These are phyloP conservation scores for Drosophila jambulina DNA, from an alignment of 1,140 invertebrate genomes.

Conservation along the genomic window DNA sequence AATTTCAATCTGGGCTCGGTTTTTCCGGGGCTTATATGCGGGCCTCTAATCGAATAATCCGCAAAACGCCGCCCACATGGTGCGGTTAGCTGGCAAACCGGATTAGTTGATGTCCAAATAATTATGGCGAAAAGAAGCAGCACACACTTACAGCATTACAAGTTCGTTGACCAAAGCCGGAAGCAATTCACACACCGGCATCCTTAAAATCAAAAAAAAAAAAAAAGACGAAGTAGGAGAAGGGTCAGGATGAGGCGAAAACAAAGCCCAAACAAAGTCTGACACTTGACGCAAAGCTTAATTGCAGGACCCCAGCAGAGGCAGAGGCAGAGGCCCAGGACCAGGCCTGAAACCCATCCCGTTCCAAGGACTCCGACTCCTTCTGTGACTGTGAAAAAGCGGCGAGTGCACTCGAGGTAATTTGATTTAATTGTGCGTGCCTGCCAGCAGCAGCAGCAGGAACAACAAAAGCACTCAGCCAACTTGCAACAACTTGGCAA, in stretches of 20 bases:
- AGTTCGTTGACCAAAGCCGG: constrained; percentile 69
- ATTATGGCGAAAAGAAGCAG: constrained; percentile 2
- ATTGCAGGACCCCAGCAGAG: constrained; percentile 49
- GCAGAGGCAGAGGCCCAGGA: not conserved
- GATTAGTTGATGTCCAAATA: constrained; percentile 19
- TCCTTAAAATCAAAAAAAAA: constrained; percentile 4
- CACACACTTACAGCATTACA: constrained; percentile 2
- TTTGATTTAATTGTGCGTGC: constrained; percentile 83
- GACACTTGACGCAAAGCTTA: constrained; percentile 70
- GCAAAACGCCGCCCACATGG: constrained; percentile 7
- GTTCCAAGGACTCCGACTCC: not conserved
- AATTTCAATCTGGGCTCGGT: constrained; percentile 14
- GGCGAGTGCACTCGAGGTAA: constrained; percentile 79
- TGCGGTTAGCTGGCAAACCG: constrained; percentile 15
- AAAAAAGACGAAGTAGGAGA: not conserved
- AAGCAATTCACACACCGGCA: constrained; percentile 40
- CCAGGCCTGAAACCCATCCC: constrained; percentile 12
- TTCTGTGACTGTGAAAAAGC: constrained; percentile 61
- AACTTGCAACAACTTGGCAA: constrained; percentile 41
- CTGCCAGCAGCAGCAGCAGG: constrained; percentile 29
- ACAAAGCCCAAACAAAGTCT: constrained; percentile 15
- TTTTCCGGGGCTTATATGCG: constrained; percentile 17
- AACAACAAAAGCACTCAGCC: constrained; percentile 39
- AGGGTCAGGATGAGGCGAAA: not conserved
- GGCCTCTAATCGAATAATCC: constrained; percentile 34